Evolutionary conservation across 2,797 vertebrate genomes (phyloP).

Genomic region (Megaceryle alcyon): DNA sequence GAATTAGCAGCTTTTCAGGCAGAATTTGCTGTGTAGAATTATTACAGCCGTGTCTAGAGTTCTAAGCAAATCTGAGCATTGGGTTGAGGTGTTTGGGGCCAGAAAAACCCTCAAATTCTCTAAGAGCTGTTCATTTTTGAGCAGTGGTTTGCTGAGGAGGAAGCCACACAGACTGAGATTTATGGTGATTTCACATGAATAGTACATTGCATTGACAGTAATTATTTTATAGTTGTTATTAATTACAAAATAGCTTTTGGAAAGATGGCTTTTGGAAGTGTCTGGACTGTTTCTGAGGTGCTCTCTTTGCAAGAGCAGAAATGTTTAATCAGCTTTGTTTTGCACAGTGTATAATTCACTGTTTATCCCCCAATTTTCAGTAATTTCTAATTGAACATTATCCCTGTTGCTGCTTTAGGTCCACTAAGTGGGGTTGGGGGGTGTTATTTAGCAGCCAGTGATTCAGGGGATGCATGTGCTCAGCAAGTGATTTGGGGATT

Average conservation of each 20-base stretch:
- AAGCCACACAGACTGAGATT: neutral
- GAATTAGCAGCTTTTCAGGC: neutral
- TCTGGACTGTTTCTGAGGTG: neutral
- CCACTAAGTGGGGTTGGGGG: fast-evolving
- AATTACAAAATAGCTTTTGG: neutral
- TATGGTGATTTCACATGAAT: neutral
- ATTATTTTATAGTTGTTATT: neutral
- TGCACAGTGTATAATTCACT: neutral
- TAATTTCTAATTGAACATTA: fast-evolving
- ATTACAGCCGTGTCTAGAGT: neutral
- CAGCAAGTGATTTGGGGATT: neutral
- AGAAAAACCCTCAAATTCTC: neutral
- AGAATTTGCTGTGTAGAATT: neutral
- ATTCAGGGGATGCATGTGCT: fast-evolving
- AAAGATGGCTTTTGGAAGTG: neutral
- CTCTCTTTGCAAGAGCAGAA: neutral
- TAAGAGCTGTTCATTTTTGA: neutral
- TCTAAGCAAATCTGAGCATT: fast-evolving
- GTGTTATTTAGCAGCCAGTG: fast-evolving
- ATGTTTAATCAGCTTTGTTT: neutral
- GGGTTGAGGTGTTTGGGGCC: neutral
- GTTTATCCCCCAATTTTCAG: too few species aligned
- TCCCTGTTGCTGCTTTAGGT: neutral
- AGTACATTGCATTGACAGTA: neutral
- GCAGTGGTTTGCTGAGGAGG: neutral